These are phyloP conservation scores for Brachystomella parvula DNA, from an alignment of 1,140 invertebrate species.

Conservation along the genomic window DNA sequence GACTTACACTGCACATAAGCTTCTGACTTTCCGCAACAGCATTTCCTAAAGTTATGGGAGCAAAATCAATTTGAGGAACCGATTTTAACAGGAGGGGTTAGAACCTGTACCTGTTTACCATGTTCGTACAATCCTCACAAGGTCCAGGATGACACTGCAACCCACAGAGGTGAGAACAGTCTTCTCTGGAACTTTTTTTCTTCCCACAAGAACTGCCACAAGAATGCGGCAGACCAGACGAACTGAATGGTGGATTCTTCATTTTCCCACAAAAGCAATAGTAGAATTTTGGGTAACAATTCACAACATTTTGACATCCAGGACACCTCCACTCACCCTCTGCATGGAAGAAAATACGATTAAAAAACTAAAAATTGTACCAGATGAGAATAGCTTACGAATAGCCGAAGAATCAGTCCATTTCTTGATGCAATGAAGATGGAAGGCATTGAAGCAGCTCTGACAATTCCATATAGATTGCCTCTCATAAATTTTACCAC, in stretches of 20 bases:
- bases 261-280: constrained; percentile 74
- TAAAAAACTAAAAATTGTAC: constrained; percentile 11
- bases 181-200: constrained; percentile 44
- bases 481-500: constrained; percentile 66
- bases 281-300: constrained; percentile 62
- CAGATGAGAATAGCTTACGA: constrained; percentile 46
- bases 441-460: constrained; percentile 84
- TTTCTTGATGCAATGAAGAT: constrained; percentile 78
- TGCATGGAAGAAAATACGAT: constrained; percentile 39
- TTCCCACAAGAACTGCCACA: constrained; percentile 78
- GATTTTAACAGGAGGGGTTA: neutral
- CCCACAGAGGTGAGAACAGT: constrained; percentile 74
- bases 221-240: constrained; percentile 70
- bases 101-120: constrained; percentile 44
- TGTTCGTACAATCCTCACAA: constrained; percentile 67
- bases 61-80: constrained; percentile 19
- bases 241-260: constrained; percentile 61
- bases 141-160: constrained; percentile 85
- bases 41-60: no score
- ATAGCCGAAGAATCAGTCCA: constrained; percentile 78
- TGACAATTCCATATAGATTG: constrained; percentile 80
- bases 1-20: constrained; percentile 62
- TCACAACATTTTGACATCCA: constrained; percentile 69
- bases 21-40: constrained; percentile 62
- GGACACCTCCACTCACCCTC: constrained; percentile 85